Base-by-base conservation (phyloP, 2,888 invertebrate species). In the Leucophora obtusa region DNA sequence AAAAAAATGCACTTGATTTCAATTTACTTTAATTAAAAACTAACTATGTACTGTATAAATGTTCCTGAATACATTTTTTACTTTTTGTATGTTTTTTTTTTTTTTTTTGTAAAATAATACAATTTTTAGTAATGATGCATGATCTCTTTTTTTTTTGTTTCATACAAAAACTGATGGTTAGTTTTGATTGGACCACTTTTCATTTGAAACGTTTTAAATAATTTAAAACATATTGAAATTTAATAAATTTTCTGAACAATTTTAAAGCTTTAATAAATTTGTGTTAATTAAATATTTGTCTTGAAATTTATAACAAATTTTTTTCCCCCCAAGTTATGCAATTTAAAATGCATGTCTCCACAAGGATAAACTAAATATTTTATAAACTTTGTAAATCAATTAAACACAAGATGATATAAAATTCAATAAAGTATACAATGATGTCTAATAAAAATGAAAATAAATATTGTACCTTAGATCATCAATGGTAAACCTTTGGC, bases 11-110 rank as follows among this genome's bases (percentile, higher is more conserved):
- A 58, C 50, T 18, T 54, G 56, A 68, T 56, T 79, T 71, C 74
- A 71, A 79, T 74, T 75, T 58, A 71, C 60, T 75, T 75, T 71
- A 79, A 79, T 79, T 68, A 75, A 75, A 71, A 75, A 75, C 70
- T 62, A 71, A 66, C 66, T 74, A n/a, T n/a, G n/a, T n/a, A 15
- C 70, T 62, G 56, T 66, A 66, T 62, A 75, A 75, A 68, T 66
- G 58, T 54, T 2, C 66, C 7, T 14, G 51, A 53, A 65, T 38
- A 28, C 17, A 4, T 65, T 77, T 66, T 56, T 4, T 56, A 38
- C 4, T 38, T 65, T 38, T 28, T 28, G 1, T 28, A 3, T 28
- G 7, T 4, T 28, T 28, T 47, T 62, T 33, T 17, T 38, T 9
- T 11, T 38, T 38, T 9, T 14, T 38, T 38, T 38, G 38, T 9